A percentile compares a stretch with the other conserved stretches of the same genome.
Evolutionary conservation across 2,888 invertebrate species (phyloP).

Genomic region (Nephrotoma flavescens): DNA sequence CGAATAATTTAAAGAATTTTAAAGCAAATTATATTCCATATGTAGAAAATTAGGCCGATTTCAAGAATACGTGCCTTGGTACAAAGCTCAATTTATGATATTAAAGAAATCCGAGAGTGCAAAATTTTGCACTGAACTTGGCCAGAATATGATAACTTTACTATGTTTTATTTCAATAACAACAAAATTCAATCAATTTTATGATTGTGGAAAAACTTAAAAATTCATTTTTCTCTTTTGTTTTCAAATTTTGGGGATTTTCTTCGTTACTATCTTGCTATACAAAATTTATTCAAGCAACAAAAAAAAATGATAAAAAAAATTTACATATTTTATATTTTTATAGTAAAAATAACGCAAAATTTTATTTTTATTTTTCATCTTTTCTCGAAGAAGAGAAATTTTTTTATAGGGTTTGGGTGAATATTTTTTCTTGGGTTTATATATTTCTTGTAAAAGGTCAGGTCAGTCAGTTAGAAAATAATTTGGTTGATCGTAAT

Average conservation of each 20-base stretch:
- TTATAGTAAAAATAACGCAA: background rate
- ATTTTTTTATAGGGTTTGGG: background rate
- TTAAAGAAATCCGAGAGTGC: too few relatives aligned
- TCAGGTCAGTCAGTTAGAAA: background rate
- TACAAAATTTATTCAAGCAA: background rate
- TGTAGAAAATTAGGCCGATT: too few relatives aligned
- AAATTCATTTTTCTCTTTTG: background rate
- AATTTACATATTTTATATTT: background rate
- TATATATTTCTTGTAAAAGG: background rate
- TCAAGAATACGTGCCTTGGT: too few relatives aligned
- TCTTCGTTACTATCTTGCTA: background rate
- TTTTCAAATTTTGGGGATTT: background rate
- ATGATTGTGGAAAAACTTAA: background rate
- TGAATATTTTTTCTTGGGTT: background rate
- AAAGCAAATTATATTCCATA: too few relatives aligned
- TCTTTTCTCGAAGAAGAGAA: background rate
- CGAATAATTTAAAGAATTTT: too few relatives aligned
- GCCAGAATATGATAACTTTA: too few relatives aligned
- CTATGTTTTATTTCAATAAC: background rate
- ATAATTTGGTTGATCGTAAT: background rate
- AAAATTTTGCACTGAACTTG: too few relatives aligned
- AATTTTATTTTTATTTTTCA: background rate
- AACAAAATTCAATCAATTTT: background rate
- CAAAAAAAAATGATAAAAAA: background rate
- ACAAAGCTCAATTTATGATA: too few relatives aligned